These are phyloP conservation scores for Anadara kagoshimensis DNA, from an alignment of 1,140 invertebrate species.

Conservation along the genomic window DNA sequence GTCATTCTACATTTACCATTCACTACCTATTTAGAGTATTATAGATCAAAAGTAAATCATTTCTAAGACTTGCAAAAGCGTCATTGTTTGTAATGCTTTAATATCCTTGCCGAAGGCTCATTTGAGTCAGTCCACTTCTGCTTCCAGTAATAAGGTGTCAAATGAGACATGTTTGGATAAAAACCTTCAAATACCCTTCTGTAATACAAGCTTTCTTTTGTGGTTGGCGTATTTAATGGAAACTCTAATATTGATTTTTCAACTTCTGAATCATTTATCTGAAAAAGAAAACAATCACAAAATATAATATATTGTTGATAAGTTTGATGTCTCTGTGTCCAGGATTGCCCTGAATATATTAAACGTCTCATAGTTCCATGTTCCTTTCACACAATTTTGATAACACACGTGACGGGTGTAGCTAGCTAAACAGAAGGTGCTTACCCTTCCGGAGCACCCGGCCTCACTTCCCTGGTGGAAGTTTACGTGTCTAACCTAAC, in stretches of 20 bases:
- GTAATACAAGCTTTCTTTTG: constrained; percentile 17
- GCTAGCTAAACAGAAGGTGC: too few species aligned
- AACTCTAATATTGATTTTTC: background rate
- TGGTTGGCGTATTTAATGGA: background rate
- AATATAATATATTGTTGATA: background rate
- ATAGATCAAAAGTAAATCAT: too few species aligned
- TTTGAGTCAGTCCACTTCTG: background rate
- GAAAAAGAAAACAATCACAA: background rate
- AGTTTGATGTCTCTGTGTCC: background rate
- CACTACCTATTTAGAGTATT: too few species aligned
- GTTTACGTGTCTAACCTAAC: too few species aligned
- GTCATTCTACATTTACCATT: too few species aligned
- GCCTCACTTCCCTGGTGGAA: too few species aligned
- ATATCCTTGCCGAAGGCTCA: background rate
- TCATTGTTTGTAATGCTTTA: constrained; percentile 20
- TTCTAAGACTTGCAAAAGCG: too few species aligned
- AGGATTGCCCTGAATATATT: too few species aligned
- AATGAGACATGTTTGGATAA: background rate
- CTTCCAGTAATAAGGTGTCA: constrained; percentile 5
- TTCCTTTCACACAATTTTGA: too few species aligned
- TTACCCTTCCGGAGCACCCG: too few species aligned
- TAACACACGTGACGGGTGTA: too few species aligned
- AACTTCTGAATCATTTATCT: constrained; percentile 9
- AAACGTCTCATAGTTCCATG: too few species aligned
- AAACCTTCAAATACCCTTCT: constrained; percentile 3